Conservation (phyloP, 2,888 invertebrate genomes). For the Troides aeacus region DNA sequence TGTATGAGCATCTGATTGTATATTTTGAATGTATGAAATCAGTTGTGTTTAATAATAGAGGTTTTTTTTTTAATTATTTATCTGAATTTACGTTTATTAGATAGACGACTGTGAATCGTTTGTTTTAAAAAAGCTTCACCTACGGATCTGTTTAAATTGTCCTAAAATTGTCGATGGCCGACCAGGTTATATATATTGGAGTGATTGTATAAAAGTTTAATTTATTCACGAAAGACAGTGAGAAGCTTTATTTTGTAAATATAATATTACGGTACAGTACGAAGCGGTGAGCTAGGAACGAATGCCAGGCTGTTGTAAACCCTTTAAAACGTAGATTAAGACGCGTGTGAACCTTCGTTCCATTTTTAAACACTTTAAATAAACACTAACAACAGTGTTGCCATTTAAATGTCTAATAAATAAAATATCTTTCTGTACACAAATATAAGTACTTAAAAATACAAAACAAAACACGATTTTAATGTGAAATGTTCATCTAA, state of each 20-base stretch:
- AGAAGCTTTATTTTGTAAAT: constrained; percentile 62
- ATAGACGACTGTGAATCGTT: neutral
- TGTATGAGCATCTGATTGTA: neutral
- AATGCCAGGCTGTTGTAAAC: constrained; percentile 63
- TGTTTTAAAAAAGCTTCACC: neutral
- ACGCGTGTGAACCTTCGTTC: constrained; percentile 51
- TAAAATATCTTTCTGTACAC: neutral
- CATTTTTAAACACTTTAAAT: constrained; percentile 30
- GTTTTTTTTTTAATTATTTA: neutral
- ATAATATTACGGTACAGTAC: constrained; percentile 55
- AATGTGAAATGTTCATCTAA: constrained; percentile 16
- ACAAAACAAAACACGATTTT: constrained; percentile 17
- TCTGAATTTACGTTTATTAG: neutral
- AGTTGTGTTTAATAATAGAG: neutral
- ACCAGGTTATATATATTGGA: neutral
- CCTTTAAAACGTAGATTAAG: constrained; percentile 52
- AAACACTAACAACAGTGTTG: constrained; percentile 7
- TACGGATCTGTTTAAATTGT: neutral
- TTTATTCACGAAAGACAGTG: constrained; percentile 53
- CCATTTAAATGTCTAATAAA: constrained; percentile 3
- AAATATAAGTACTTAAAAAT: neutral
- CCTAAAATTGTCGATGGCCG: neutral
- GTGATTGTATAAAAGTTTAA: constrained; percentile 19
- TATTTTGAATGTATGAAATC: constrained; percentile 3
- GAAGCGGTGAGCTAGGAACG: constrained; percentile 46